These are phyloP conservation scores for Lemur catta DNA, from an alignment of 2,797 vertebrate species.

Conservation along the genomic window DNA sequence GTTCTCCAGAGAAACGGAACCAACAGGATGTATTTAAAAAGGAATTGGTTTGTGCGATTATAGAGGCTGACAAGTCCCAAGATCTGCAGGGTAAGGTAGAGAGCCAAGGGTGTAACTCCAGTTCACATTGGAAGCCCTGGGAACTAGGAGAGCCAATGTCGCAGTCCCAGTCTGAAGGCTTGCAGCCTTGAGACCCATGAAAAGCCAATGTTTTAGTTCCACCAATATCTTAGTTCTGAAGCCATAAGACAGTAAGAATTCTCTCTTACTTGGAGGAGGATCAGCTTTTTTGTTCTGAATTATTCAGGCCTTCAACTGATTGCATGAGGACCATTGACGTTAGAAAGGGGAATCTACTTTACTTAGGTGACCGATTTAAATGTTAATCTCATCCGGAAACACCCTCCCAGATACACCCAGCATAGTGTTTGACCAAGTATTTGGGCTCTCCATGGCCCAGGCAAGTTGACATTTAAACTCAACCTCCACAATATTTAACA, in stretches of 20 bases:
- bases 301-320: no score
- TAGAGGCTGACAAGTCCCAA: neutral
- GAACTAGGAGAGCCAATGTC: neutral
- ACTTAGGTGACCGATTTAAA: neutral
- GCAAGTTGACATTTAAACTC: neutral
- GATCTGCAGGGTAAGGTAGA: neutral
- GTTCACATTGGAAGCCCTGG: neutral
- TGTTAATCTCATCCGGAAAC: neutral
- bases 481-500: neutral
- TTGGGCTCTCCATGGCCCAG: neutral
- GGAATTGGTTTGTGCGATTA: neutral
- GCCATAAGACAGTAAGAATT: neutral
- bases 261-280: neutral
- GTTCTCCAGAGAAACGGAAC: constrained; percentile 9
- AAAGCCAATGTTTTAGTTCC: neutral
- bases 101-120: neutral
- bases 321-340: no score
- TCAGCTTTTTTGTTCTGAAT: neutral
- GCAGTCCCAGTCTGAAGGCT: neutral
- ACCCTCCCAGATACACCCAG: neutral
- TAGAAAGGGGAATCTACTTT: neutral
- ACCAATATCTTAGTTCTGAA: neutral
- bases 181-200: neutral
- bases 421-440: neutral
- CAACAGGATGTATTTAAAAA: neutral